A percentile compares a stretch with the other conserved stretches of the same genome.
phyloP scores from a whole-genome alignment of 1,140 invertebrate genomes.

The Macrobrachium rosenbergii region DNA sequence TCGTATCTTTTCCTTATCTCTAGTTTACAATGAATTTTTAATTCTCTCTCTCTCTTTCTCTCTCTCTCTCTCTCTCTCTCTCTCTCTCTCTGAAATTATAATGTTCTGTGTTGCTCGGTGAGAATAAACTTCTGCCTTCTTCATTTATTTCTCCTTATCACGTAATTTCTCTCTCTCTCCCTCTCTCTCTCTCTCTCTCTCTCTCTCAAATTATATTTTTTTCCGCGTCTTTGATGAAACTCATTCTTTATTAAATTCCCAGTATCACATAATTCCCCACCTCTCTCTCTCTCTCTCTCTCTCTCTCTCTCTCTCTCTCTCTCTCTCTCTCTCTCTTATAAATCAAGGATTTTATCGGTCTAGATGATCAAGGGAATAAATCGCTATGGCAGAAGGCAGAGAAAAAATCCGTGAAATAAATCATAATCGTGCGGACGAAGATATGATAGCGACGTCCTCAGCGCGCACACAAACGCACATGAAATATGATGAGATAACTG shows the following conservation, averaged over 20 bases:
- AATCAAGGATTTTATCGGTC: not conserved
- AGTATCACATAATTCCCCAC: constrained; percentile 3
- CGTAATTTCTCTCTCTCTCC: constrained; percentile 15
- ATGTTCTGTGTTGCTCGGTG: not conserved
- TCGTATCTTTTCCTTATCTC: not conserved
- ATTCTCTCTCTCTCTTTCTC: constrained; percentile 40
- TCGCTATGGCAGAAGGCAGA: too few relatives aligned
- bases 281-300: not conserved
- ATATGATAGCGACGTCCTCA: too few relatives aligned
- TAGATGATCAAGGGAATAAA: too few relatives aligned
- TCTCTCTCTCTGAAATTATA: not conserved
- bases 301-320: constrained; percentile 19
- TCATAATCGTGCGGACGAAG: too few relatives aligned
- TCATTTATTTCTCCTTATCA: not conserved
- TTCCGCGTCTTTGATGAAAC: not conserved
- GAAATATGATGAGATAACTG: too few relatives aligned
- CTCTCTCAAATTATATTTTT: not conserved
- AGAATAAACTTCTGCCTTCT: not conserved
- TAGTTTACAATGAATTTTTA: not conserved
- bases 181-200: not conserved
- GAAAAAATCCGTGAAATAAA: too few relatives aligned
- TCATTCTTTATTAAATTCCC: not conserved
- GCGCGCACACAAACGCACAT: too few relatives aligned
- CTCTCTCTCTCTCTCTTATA: constrained; percentile 4
- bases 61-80: constrained; percentile 7